These are phyloP conservation scores for Neomorphus geoffroyi DNA, from an alignment of 2,797 vertebrate species.

Conservation along the genomic window DNA sequence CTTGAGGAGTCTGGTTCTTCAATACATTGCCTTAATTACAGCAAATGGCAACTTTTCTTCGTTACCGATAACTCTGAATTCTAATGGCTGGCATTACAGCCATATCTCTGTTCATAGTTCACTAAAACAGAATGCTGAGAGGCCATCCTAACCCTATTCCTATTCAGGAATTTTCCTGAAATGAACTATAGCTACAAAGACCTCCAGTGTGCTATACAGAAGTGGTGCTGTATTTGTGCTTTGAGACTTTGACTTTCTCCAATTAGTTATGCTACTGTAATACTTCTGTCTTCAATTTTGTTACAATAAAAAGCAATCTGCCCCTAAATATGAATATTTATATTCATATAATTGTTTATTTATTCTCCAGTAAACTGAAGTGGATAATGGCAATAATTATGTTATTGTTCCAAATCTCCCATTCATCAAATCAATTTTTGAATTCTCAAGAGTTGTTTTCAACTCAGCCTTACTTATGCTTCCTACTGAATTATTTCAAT, in stretches of 20 bases:
- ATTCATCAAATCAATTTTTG: constrained; percentile 29
- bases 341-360: constrained; percentile 45
- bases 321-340: constrained; percentile 24
- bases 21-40: not conserved
- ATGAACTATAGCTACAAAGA: constrained; percentile 38
- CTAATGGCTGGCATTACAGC: constrained; percentile 5
- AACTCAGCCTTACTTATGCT: constrained; percentile 37
- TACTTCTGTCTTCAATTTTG: constrained; percentile 36
- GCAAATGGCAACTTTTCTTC: constrained; percentile 12
- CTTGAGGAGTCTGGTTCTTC: not conserved
- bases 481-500: constrained; percentile 46
- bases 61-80: not conserved
- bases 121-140: constrained; percentile 21
- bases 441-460: constrained; percentile 42
- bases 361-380: constrained; percentile 42
- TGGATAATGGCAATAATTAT: constrained; percentile 33
- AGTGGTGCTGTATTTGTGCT: constrained; percentile 18
- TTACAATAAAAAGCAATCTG: constrained; percentile 34
- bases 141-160: constrained; percentile 36
- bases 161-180: constrained; percentile 46
- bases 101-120: constrained; percentile 34
- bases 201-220: constrained; percentile 19
- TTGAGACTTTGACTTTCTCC: constrained; percentile 8
- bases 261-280: constrained; percentile 50
- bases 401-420: not conserved